Base-by-base conservation (phyloP, 2,113 vertebrate genomes). In the Cricetomys ansorgei region DNA sequence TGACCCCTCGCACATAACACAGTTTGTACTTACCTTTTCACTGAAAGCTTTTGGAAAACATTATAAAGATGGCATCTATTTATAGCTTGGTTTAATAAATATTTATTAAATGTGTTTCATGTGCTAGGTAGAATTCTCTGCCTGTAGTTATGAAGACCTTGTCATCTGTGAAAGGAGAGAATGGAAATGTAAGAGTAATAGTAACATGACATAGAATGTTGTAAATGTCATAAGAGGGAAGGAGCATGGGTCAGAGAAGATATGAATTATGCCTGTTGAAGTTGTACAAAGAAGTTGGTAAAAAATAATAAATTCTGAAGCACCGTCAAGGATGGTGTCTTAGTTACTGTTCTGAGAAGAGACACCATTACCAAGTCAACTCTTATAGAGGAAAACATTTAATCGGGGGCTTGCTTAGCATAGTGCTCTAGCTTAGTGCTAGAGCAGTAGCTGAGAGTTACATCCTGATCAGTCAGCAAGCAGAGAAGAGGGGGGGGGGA, bases 31-130 rank as follows among this genome's bases (percentile, higher is more conserved):
- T 45, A 43, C 7, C n/a, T 3, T 88, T 89, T 77, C 27, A 43
- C 76, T 70, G 76, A 92, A 85, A 95, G 21, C 0, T 48, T 89
- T 91, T 65, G 0, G 77, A 86, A 94, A 81, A 62, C 21, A 87
- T 95, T 85, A 43, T 94, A 87, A 91, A 86, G 86, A 19, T 81
- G 7, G 27, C 37, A 86, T 72, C 31, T 45, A 91, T 95, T 89
- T 81, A n/a, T 76, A 77, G 67, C 21, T 40, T 4, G 53, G 9
- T 89, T 83, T 94, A 93, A 73, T 92, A 73, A 79, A 57, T 87
- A 93, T 62, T 92, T 87, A 86, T n/a, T 89, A 72, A 90, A 64
- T 75, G 77, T 95, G 0, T 83, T 93, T 93, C 84, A 75, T 2
- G 3, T 88, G 34, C 9, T 77, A 70, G 62, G 23, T 70, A 59